Percentiles rank a stretch among this genome's conserved stretches.
phyloP scores from a whole-genome alignment of 2,888 invertebrate species.

The Troilus luridus region DNA sequence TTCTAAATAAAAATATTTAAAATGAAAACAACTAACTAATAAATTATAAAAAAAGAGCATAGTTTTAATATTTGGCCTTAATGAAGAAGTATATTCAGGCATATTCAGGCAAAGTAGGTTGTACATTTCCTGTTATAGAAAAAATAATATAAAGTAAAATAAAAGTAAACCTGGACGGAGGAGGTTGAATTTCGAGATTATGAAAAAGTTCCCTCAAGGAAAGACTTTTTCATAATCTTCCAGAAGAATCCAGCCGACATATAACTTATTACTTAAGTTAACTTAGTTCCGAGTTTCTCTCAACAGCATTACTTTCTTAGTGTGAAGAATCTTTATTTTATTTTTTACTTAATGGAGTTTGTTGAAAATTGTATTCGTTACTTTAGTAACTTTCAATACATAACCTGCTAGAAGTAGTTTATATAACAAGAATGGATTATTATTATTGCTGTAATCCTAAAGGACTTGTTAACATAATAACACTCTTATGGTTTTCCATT shows the following conservation, averaged over 20 bases:
- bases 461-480: neutral
- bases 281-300: neutral
- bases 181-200: conserved; percentile 23
- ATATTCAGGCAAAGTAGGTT: neutral
- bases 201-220: neutral
- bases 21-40: too few species aligned
- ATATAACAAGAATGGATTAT: neutral
- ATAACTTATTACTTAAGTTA: conserved; percentile 35
- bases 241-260: conserved; percentile 10
- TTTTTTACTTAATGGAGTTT: neutral
- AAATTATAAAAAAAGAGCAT: too few species aligned
- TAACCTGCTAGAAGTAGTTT: neutral
- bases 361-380: neutral
- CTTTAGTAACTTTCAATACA: neutral
- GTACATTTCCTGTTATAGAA: neutral
- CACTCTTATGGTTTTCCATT: too few species aligned
- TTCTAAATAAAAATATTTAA: too few species aligned
- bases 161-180: neutral
- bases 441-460: neutral
- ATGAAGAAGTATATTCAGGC: too few species aligned
- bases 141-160: neutral
- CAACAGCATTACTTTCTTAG: conserved; percentile 12
- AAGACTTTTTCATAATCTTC: conserved; percentile 22
- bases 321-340: conserved; percentile 8
- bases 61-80: too few species aligned